Percentiles rank a stretch among this genome's conserved stretches.
Conservation (phyloP, 64 coral and sea anemone genomes). For the Platygyra sinensis region DNA sequence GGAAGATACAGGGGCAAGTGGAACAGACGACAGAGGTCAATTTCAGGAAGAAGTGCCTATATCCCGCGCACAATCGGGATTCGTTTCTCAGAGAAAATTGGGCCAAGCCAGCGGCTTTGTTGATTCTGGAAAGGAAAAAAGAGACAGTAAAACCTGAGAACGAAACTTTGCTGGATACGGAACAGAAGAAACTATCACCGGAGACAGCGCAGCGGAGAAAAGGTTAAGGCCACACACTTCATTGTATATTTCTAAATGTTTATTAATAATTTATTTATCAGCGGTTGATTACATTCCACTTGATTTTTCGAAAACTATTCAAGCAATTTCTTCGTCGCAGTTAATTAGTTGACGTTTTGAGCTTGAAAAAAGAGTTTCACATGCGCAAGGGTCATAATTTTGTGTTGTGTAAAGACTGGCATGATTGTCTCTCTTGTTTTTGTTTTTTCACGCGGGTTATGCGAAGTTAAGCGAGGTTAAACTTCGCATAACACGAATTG, state of each 20-base stretch:
- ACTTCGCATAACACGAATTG: neutral
- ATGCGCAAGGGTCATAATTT: neutral
- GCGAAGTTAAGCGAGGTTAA: too few relatives aligned
- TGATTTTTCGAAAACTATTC: neutral
- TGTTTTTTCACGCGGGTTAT: too few relatives aligned
- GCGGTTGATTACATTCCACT: constrained; percentile 8
- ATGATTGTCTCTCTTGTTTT: neutral
- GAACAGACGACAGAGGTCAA: neutral
- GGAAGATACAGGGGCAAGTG: neutral
- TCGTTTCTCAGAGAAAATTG: constrained; percentile 17
- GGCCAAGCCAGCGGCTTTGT: constrained; percentile 31
- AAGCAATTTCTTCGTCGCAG: neutral
- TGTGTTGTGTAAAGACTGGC: too few relatives aligned
- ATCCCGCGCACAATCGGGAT: neutral
- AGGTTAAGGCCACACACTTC: constrained; percentile 20
- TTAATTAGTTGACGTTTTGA: neutral
- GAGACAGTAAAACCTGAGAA: constrained; percentile 21
- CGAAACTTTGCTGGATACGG: constrained; percentile 27
- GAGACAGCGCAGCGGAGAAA: constrained; percentile 5
- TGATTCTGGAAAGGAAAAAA: constrained; percentile 58
- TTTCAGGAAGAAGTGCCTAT: neutral
- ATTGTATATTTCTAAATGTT: neutral
- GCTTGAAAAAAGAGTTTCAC: neutral
- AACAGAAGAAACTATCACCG: neutral
- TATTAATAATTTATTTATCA: constrained; percentile 16